These are phyloP conservation scores for Lordiphosa clarofinis DNA, from an alignment of 1,140 invertebrate species.

Conservation along the genomic window DNA sequence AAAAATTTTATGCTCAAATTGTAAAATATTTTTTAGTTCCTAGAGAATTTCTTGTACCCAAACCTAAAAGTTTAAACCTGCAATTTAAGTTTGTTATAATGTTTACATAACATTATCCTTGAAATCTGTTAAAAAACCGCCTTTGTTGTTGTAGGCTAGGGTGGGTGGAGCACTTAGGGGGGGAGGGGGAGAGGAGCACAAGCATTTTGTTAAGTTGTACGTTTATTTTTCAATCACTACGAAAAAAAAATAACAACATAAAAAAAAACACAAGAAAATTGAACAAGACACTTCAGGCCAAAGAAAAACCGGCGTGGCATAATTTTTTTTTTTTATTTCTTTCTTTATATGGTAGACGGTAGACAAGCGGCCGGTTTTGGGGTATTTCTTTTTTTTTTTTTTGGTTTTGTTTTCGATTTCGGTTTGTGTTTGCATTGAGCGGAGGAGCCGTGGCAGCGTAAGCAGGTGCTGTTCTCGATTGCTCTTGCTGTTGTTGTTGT, in stretches of 20 bases:
- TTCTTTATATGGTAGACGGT: too few species aligned
- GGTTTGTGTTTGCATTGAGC: constrained; percentile 4
- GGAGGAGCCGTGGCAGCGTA: background rate
- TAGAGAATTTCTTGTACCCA: too few species aligned
- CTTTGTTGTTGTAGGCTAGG: too few species aligned
- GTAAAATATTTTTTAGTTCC: too few species aligned
- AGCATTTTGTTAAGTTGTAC: constrained; percentile 16
- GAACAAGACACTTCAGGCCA: constrained; percentile 10
- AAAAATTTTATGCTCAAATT: too few species aligned
- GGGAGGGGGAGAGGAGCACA: too few species aligned
- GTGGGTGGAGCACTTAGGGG: too few species aligned
- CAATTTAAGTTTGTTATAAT: too few species aligned
- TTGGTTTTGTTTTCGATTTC: constrained; percentile 6
- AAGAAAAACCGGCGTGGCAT: constrained; percentile 59
- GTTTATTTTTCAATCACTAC: constrained; percentile 5
- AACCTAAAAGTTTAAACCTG: too few species aligned
- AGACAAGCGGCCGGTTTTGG: constrained; percentile 23
- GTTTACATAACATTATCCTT: too few species aligned
- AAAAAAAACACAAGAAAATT: constrained; percentile 8
- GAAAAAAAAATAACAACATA: constrained; percentile 9
- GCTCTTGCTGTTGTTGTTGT: too few species aligned
- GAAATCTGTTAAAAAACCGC: too few species aligned
- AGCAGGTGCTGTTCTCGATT: constrained; percentile 7
- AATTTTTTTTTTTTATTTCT: constrained; percentile 3
- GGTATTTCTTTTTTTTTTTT: constrained; percentile 14